Evolutionary conservation across 2,113 vertebrate genomes (phyloP).

Genomic region (Toxotes jaculatrix): DNA sequence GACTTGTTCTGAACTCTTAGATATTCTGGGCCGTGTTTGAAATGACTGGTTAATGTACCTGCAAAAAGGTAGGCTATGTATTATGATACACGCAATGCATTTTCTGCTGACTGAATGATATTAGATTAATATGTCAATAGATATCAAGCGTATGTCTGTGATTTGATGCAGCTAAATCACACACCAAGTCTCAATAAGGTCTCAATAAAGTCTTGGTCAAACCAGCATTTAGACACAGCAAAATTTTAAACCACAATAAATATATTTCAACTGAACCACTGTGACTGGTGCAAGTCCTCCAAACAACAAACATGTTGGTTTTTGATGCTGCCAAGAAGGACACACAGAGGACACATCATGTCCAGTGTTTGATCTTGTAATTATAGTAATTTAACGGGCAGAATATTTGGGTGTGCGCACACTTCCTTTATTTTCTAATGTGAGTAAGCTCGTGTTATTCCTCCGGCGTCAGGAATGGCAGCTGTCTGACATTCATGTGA

Average conservation of each 20-base stretch:
- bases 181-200: background rate
- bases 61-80: background rate
- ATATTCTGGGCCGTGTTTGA: background rate
- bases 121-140: too few species aligned
- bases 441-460: slow-evolving; percentile 17
- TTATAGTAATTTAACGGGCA: background rate
- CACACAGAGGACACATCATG: background rate
- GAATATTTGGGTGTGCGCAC: background rate
- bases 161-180: too few species aligned
- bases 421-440: slow-evolving; percentile 15
- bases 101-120: too few species aligned
- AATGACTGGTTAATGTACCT: background rate
- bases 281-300: background rate
- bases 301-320: background rate
- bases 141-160: background rate
- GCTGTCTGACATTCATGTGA: slow-evolving; percentile 17
- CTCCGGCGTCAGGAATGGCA: slow-evolving; percentile 23
- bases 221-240: background rate
- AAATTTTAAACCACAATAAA: background rate
- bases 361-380: background rate
- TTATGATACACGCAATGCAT: too few species aligned
- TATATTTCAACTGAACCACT: too few species aligned
- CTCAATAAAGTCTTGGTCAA: background rate
- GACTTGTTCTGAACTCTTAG: too few species aligned
- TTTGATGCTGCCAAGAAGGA: background rate